Conservation (phyloP, 2,888 invertebrate species). For the Hyalella azteca region DNA sequence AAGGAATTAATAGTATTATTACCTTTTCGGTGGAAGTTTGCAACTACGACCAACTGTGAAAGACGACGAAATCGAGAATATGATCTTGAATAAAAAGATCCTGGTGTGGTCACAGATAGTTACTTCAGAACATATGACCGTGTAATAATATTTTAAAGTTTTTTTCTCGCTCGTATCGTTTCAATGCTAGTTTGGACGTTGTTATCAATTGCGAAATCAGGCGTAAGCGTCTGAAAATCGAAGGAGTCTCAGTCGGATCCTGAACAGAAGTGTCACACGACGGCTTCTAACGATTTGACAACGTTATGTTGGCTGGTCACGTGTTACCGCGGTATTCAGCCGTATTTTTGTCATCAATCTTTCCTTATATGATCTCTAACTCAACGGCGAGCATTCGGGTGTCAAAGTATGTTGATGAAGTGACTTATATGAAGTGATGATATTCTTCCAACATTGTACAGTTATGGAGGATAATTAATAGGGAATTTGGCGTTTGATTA, state of each 20-base stretch:
- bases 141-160: too few species aligned
- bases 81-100: too few species aligned
- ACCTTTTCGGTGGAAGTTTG: background rate
- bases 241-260: background rate
- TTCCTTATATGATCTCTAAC: constrained; percentile 34
- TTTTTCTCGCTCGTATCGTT: too few species aligned
- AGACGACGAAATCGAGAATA: too few species aligned
- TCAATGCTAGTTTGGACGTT: too few species aligned
- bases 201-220: too few species aligned
- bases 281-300: background rate
- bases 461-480: constrained; percentile 21
- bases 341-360: constrained; percentile 7
- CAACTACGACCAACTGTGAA: constrained; percentile 17
- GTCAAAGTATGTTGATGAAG: constrained; percentile 32
- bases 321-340: background rate
- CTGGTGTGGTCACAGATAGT: too few species aligned
- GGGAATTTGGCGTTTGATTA: constrained; percentile 21
- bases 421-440: constrained; percentile 37
- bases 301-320: background rate
- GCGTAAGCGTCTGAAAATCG: too few species aligned
- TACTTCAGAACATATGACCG: too few species aligned
- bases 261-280: background rate
- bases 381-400: constrained; percentile 19
- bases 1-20: constrained; percentile 30
- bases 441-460: constrained; percentile 34